A percentile compares a stretch with the other conserved stretches of the same genome.
These are phyloP conservation scores for Zaprionus tsacasi DNA, from an alignment of 1,140 invertebrate species.

Conservation along the genomic window DNA sequence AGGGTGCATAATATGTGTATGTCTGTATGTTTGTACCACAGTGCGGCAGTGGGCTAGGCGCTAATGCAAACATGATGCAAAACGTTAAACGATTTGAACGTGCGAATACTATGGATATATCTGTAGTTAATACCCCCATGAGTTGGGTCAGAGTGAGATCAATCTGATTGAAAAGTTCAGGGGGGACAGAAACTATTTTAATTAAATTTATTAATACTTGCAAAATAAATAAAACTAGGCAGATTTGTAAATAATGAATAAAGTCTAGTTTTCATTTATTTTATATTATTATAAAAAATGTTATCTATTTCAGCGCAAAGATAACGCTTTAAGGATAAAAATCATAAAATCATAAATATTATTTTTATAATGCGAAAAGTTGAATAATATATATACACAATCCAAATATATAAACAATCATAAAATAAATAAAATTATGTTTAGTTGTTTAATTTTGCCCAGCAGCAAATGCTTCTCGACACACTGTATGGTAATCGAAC, in stretches of 20 bases:
- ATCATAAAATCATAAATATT: neutral
- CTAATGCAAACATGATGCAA: slow-evolving; percentile 41
- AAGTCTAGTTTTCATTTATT: neutral
- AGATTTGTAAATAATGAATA: too few relatives aligned
- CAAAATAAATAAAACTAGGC: neutral
- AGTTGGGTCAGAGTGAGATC: slow-evolving; percentile 1
- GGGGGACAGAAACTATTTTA: neutral
- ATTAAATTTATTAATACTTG: neutral
- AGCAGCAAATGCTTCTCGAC: neutral
- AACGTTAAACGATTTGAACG: slow-evolving; percentile 29
- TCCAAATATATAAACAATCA: too few relatives aligned
- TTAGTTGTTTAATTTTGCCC: neutral
- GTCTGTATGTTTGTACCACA: slow-evolving; percentile 1
- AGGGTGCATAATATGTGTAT: slow-evolving; percentile 27
- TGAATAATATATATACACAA: too few relatives aligned
- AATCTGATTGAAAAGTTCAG: slow-evolving; percentile 2
- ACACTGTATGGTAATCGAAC: slow-evolving; percentile 1
- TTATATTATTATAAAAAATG: neutral
- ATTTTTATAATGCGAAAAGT: too few relatives aligned
- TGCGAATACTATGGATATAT: slow-evolving; percentile 23
- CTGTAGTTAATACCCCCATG: neutral
- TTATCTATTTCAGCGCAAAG: too few relatives aligned
- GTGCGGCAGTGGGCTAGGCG: slow-evolving; percentile 44
- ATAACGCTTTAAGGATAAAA: too few relatives aligned
- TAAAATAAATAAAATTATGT: neutral